These are phyloP conservation scores for Sebastolobus alascanus DNA, from an alignment of 2,797 vertebrate genomes.

Conservation along the genomic window DNA sequence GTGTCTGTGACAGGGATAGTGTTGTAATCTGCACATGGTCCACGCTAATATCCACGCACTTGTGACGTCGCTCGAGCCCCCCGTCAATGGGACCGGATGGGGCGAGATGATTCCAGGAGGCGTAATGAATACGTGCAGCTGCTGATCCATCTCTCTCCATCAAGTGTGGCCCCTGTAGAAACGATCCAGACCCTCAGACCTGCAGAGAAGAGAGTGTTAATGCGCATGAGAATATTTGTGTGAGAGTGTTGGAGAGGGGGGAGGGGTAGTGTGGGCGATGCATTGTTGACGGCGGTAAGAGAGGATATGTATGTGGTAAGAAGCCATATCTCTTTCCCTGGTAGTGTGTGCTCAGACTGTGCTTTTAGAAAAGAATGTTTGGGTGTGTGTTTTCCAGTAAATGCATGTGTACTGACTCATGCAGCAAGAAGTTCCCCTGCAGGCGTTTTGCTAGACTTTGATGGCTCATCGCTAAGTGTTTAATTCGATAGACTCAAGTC, in stretches of 20 bases:
- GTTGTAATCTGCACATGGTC: conserved; percentile 74
- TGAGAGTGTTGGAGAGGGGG: neutral
- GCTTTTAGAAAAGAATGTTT: conserved; percentile 10
- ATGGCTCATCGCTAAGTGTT: conserved; percentile 32
- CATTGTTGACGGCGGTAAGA: neutral
- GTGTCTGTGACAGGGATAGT: conserved; percentile 55
- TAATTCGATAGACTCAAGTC: conserved; percentile 11
- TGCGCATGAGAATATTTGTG: conserved; percentile 38
- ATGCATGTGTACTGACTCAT: conserved; percentile 22
- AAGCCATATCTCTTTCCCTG: conserved; percentile 31
- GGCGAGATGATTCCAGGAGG: conserved; percentile 65
- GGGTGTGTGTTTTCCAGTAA: conserved; percentile 4
- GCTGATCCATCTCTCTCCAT: conserved; percentile 61
- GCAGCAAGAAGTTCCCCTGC: conserved; percentile 20
- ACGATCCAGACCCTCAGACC: conserved; percentile 59
- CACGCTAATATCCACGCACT: conserved; percentile 69
- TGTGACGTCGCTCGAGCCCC: conserved; percentile 59
- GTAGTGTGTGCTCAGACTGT: conserved; percentile 8
- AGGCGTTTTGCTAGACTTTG: conserved; percentile 19
- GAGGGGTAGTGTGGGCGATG: conserved; percentile 4
- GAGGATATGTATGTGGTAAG: conserved; percentile 12
- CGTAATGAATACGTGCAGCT: conserved; percentile 84
- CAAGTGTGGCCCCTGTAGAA: conserved; percentile 52
- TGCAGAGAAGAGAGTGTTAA: conserved; percentile 48
- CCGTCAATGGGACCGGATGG: conserved; percentile 79